Evolutionary conservation across 2,113 vertebrate genomes (phyloP).

Genomic region (Tyrannus savana): DNA sequence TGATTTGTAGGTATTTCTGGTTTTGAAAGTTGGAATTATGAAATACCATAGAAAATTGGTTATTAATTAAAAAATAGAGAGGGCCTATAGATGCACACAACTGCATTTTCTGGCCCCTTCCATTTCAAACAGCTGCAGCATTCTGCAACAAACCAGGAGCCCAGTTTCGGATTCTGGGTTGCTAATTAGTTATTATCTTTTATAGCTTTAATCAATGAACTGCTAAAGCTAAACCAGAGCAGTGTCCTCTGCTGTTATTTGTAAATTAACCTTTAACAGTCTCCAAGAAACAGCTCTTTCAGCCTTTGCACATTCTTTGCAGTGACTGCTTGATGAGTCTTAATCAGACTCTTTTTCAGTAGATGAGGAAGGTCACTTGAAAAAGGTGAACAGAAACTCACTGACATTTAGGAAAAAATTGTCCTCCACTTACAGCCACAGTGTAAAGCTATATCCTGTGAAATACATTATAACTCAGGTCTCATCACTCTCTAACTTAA

Average conservation of each 20-base stretch:
- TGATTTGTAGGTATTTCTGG: neutral
- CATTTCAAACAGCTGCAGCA: neutral
- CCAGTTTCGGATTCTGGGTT: neutral
- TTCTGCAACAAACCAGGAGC: neutral
- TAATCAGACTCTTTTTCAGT: neutral
- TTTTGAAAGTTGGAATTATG: neutral
- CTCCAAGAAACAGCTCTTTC: neutral
- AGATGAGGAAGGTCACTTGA: neutral
- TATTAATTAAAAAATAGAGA: neutral
- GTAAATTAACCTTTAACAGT: conserved; percentile 6
- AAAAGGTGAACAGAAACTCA: neutral
- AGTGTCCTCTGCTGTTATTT: neutral
- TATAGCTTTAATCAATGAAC: neutral
- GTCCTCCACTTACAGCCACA: neutral
- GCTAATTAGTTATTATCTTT: neutral
- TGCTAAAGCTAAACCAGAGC: neutral
- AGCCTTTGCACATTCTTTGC: neutral
- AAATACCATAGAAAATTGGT: neutral
- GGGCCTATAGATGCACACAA: neutral
- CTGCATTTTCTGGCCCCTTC: neutral
- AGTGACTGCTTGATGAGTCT: neutral
- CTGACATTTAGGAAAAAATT: neutral
- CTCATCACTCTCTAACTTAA: neutral
- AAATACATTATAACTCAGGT: neutral
- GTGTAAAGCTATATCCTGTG: neutral